Evolutionary conservation across 2,113 vertebrate species (phyloP), one percentile per base, ranked within the genome.

Genomic region (Ondatra zibethicus): DNA sequence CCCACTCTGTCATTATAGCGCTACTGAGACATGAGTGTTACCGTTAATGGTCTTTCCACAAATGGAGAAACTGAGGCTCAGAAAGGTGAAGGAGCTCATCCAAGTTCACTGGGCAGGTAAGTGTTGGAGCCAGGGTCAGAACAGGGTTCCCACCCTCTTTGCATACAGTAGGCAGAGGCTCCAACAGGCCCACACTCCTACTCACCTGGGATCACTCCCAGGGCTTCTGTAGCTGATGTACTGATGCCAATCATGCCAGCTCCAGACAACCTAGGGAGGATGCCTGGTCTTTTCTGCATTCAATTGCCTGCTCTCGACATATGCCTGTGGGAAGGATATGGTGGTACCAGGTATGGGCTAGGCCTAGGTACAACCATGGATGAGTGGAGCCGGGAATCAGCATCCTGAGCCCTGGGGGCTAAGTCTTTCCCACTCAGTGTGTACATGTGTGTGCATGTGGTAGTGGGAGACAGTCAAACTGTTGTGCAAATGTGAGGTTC

Each of bases 21-120:
- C 25, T 29, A 33, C 47, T 2, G 42, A 95, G 89, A 80, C 13
- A 19, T 13, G 23, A 27, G 19, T 52, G 50, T 75, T 88, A 27
- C 16, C 55, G 19, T 52, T 66, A 45, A 80, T 47, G 31, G 25
- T 75, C 70, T 61, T 85, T 96, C 84, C 52, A 70, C 97, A 97
- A 96, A 97, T 97, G 95, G 88, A 70, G 93, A 95, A 70, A 92
- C 72, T n/a, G 72, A 97, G 89, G 47, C 58, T 82, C 55, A 4
- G 58, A 90, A 92, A 89, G 70, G 65, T 61, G 89, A 94, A 92
- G 73, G 95, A 91, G 96, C 63, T 61, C 91, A 39, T 36, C 80
- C 95, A 92, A 68, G 52, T 66, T 85, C 89, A 80, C 92, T 10
- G 39, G 93, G 65, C 84, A 42, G 91, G 96, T 97, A 92, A 96